These are phyloP conservation scores for Alloscopus bannaensis DNA, from an alignment of 2,888 invertebrate genomes.

Conservation along the genomic window DNA sequence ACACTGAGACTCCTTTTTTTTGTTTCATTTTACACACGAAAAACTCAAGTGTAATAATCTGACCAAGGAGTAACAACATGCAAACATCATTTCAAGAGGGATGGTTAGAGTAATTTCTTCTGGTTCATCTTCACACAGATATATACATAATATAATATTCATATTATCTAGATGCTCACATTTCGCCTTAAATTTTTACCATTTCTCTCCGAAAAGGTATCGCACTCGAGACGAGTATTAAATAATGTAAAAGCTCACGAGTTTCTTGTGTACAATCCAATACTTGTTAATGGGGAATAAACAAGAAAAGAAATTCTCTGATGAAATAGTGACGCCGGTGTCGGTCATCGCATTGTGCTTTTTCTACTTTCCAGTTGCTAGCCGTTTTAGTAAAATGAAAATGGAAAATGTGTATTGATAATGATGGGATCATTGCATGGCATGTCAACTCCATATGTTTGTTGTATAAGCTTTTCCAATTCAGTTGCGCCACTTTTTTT, in stretches of 20 bases:
- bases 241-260: constrained; percentile 35
- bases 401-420: constrained; percentile 33
- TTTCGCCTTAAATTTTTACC: constrained; percentile 10
- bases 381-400: not conserved
- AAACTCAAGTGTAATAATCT: constrained; percentile 26
- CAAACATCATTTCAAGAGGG: no score
- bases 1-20: no score
- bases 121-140: no score
- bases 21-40: not conserved
- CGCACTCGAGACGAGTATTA: constrained; percentile 33
- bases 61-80: constrained; percentile 29
- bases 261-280: no score
- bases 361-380: not conserved
- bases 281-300: no score
- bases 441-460: constrained; percentile 27
- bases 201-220: constrained; percentile 6
- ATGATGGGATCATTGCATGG: constrained; percentile 41
- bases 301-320: no score
- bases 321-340: no score
- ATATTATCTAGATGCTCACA: no score
- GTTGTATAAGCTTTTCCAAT: not conserved
- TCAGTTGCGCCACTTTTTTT: constrained; percentile 7
- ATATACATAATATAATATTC: no score
- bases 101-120: no score
- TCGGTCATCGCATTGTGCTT: not conserved